phyloP scores from a whole-genome alignment of 2,797 vertebrate genomes.

The Bovichtus variegatus region DNA sequence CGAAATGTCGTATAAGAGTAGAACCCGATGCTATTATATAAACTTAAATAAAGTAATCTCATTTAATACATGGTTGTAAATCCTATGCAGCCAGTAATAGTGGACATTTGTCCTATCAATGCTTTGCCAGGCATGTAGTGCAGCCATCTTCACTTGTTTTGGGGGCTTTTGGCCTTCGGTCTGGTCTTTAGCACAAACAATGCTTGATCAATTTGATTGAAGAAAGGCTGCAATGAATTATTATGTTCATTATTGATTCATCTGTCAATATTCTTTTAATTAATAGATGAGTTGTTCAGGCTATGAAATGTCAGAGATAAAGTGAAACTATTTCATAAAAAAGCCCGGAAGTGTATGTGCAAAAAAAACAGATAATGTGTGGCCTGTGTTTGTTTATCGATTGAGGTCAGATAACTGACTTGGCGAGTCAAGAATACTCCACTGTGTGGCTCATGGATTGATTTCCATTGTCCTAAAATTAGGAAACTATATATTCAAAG shows the following conservation, averaged over 20 bases:
- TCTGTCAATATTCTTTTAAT: neutral
- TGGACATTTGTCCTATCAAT: neutral
- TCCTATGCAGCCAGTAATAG: neutral
- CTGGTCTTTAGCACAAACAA: neutral
- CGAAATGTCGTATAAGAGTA: neutral
- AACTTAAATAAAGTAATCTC: neutral
- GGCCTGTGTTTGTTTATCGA: neutral
- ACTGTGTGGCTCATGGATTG: neutral
- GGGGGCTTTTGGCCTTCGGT: neutral
- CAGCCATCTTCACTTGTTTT: neutral
- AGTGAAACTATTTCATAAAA: neutral
- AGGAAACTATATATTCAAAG: neutral
- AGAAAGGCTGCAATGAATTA: neutral
- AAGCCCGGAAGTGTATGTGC: neutral
- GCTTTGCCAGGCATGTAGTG: neutral
- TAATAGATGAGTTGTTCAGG: neutral
- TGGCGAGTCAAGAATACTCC: neutral
- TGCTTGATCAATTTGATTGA: neutral
- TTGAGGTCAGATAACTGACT: neutral
- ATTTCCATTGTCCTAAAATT: neutral
- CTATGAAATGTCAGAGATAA: neutral
- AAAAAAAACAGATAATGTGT: neutral
- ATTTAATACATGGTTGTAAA: constrained; percentile 1
- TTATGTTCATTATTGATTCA: neutral
- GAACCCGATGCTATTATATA: neutral